These are phyloP conservation scores for Mythimna loreyi DNA, from an alignment of 2,888 invertebrate species.

Conservation along the genomic window DNA sequence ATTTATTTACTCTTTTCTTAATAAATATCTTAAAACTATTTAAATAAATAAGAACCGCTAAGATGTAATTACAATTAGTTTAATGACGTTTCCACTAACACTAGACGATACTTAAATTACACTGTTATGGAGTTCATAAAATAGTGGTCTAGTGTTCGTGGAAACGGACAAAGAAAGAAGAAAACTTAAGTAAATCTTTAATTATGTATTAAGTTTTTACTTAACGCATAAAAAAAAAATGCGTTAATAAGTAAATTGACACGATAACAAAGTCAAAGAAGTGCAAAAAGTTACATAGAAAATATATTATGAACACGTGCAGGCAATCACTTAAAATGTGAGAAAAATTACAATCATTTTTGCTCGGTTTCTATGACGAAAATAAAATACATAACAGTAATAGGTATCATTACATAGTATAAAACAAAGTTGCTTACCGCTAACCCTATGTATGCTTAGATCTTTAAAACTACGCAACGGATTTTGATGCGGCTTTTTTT, in stretches of 20 bases:
- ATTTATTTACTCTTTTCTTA: constrained; percentile 48
- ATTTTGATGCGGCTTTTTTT: too few relatives aligned
- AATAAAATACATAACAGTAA: too few relatives aligned
- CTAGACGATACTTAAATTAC: not conserved
- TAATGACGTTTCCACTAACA: not conserved
- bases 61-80: not conserved
- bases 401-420: not conserved
- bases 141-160: too few relatives aligned
- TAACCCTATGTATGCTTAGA: too few relatives aligned
- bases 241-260: constrained; percentile 8
- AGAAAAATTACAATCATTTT: not conserved
- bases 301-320: constrained; percentile 12
- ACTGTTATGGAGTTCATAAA: too few relatives aligned
- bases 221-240: too few relatives aligned
- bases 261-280: constrained; percentile 30
- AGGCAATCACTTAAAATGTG: not conserved
- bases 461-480: too few relatives aligned
- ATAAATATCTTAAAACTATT: constrained; percentile 60
- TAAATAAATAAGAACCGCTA: constrained; percentile 44
- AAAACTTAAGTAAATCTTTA: too few relatives aligned
- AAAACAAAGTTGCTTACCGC: too few relatives aligned
- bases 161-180: too few relatives aligned
- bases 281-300: constrained; percentile 6
- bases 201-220: not conserved
- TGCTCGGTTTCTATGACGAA: too few relatives aligned